Evolutionary conservation across 2,888 invertebrate species (phyloP), one percentile per base, ranked within the genome.

Genomic region (Sturmia bella): DNA sequence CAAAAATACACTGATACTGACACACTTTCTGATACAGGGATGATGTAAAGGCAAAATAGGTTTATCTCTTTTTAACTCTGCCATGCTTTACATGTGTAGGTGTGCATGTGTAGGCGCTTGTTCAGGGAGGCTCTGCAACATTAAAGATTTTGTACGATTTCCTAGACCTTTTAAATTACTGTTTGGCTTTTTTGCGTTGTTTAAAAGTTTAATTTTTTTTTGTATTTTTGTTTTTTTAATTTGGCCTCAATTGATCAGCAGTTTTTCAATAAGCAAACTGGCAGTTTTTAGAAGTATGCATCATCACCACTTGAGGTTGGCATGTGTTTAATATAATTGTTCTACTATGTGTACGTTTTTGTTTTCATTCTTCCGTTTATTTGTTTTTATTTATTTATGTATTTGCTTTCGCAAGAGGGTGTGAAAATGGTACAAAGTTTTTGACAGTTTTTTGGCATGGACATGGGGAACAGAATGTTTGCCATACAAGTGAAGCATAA

Each of bases 391-490:
- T 66, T 66, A 68, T 50, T 56, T 37, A n/a, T 43, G 12, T 43
- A n/a, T n/a, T 68, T 17, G 21, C n/a, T n/a, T n/a, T n/a, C n/a
- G n/a, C n/a, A 61, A 45, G 50, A 52, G 73, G 54, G 69, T 69
- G 69, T 59, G 27, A 72, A 57, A 77, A 59, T 73, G 77, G 72
- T 19, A 68, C 17, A 70, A 74, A 82, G 74, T 78, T 82, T 78
- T 78, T 74, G 82, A 77, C 82, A 82, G 78, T 61, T 82, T 74
- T 3, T 74, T 82, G 78, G 74, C 77, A 69, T 74, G 77, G 74
- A 77, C 64, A 77, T 78, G 66, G 74, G 70, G 69, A 64, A 70
- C 52, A 19, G 57, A 64, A 59, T 56, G 39, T 32, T 27, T 27
- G 3, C 6, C 7, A 32, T 9, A 32, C 11, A 12, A 11, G 52